Evolutionary conservation across 2,888 invertebrate species (phyloP).

Genomic region (Plutella xylostella): DNA sequence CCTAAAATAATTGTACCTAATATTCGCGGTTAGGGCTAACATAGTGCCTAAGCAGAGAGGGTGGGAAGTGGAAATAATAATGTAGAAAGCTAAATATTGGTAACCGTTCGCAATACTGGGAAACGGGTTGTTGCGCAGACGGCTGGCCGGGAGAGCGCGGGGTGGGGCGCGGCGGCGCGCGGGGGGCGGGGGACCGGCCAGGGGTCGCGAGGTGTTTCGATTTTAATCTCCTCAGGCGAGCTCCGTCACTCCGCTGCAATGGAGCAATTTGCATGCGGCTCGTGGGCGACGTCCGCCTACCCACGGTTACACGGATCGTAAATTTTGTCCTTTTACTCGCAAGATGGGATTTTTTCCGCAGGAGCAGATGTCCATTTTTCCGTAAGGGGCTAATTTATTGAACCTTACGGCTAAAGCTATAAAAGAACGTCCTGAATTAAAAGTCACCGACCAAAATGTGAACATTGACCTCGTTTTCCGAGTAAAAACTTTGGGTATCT

Average conservation of each 20-base stretch:
- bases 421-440: constrained; percentile 53
- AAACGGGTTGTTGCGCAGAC: neutral
- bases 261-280: constrained; percentile 63
- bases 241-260: constrained; percentile 43
- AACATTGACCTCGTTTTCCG: constrained; percentile 38
- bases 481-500: constrained; percentile 23
- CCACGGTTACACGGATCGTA: constrained; percentile 62
- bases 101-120: neutral
- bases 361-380: constrained; percentile 63
- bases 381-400: constrained; percentile 61
- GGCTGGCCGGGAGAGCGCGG: neutral
- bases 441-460: constrained; percentile 40
- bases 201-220: constrained; percentile 36
- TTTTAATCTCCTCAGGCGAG: constrained; percentile 36
- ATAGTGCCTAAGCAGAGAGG: neutral
- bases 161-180: neutral
- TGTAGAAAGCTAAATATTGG: neutral
- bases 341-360: constrained; percentile 50
- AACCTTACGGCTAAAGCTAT: constrained; percentile 48
- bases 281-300: constrained; percentile 56
- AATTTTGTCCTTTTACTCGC: constrained; percentile 64
- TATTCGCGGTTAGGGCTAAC: too few species aligned
- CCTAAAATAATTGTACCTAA: too few species aligned
- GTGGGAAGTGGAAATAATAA: neutral
- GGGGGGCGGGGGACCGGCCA: neutral